Conservation (phyloP, 1,140 invertebrate species). For the Lethrus apterus region DNA sequence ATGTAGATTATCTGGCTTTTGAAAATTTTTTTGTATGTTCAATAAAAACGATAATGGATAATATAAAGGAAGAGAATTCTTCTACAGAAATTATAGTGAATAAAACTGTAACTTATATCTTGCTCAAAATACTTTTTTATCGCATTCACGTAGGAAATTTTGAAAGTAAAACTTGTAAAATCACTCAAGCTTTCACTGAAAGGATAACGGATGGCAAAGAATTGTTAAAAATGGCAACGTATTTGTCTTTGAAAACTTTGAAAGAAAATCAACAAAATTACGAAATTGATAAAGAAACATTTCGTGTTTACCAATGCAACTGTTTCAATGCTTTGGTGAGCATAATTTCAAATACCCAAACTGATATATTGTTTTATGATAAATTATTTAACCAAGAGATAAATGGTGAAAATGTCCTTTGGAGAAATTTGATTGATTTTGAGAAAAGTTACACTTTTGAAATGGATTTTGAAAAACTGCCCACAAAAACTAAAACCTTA, state of each 20-base stretch:
- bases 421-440: slow-evolving; percentile 44
- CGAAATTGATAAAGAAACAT: slow-evolving; percentile 12
- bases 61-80: too few relatives aligned
- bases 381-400: slow-evolving; percentile 36
- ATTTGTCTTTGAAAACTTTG: too few relatives aligned
- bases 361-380: slow-evolving; percentile 31
- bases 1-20: too few relatives aligned
- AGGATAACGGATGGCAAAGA: background rate
- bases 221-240: background rate
- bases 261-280: background rate
- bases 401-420: slow-evolving; percentile 38
- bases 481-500: slow-evolving; percentile 41
- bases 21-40: too few relatives aligned
- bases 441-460: slow-evolving; percentile 37
- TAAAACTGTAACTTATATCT: slow-evolving; percentile 20
- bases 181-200: slow-evolving; percentile 12
- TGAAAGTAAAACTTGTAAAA: slow-evolving; percentile 14
- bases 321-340: slow-evolving; percentile 36
- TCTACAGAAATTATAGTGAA: slow-evolving; percentile 14
- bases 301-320: slow-evolving; percentile 25
- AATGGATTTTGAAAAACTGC: slow-evolving; percentile 40
- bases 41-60: too few relatives aligned
- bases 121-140: slow-evolving; percentile 29
- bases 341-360: slow-evolving; percentile 41
- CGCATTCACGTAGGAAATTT: slow-evolving; percentile 22